Evolutionary conservation across 2,888 invertebrate species (phyloP).

Genomic region (Megastigmus dorsalis): DNA sequence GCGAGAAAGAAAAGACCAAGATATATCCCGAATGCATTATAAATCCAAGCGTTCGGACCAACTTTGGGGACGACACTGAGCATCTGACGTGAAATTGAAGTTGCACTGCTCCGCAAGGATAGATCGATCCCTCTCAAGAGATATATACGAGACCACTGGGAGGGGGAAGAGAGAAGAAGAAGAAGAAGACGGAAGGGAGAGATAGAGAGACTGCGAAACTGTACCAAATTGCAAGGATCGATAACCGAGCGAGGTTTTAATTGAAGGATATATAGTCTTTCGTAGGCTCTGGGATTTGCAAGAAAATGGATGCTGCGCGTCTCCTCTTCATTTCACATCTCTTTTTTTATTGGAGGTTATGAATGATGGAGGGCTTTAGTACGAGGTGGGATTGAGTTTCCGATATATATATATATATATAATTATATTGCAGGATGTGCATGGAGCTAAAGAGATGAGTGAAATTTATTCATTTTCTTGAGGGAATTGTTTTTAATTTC

Average conservation of each 20-base stretch:
- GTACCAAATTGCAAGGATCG: constrained; percentile 14
- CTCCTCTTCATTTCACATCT: neutral
- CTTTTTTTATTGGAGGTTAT: neutral
- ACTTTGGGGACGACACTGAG: neutral
- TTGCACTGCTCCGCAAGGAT: neutral
- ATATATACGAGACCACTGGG: too few relatives aligned
- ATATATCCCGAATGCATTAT: constrained; percentile 27
- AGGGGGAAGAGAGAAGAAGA: neutral
- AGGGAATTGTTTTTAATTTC: too few relatives aligned
- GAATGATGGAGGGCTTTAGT: neutral
- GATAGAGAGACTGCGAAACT: too few relatives aligned
- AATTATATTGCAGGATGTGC: neutral
- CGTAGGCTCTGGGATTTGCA: neutral
- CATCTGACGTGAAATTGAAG: constrained; percentile 19
- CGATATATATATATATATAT: too few relatives aligned
- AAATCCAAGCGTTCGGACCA: constrained; percentile 28
- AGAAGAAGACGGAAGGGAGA: neutral
- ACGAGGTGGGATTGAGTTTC: constrained; percentile 3
- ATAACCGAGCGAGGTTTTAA: constrained; percentile 13
- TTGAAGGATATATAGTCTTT: constrained; percentile 6
- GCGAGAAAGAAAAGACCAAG: neutral
- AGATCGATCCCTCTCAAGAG: neutral
- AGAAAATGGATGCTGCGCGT: neutral
- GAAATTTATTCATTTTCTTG: neutral
- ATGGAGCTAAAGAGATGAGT: neutral